A percentile compares a stretch with the other conserved stretches of the same genome.
These are phyloP conservation scores for Nasonia giraulti DNA, from an alignment of 1,140 invertebrate genomes.

Conservation along the genomic window DNA sequence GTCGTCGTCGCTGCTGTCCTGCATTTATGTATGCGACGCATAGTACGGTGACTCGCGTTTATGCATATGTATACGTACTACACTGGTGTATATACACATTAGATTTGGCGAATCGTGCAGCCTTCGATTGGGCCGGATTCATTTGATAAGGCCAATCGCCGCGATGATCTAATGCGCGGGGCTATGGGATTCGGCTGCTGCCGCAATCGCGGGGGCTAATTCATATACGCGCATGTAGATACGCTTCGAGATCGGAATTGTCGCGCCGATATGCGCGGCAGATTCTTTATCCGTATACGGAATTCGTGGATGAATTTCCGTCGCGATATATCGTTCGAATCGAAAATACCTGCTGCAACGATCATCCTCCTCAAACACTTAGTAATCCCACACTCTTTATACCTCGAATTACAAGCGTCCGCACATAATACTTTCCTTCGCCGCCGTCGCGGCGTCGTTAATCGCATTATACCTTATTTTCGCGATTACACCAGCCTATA, in stretches of 20 bases:
- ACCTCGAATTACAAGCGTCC: not conserved
- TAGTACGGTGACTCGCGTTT: not conserved
- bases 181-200: not conserved
- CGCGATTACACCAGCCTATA: not conserved
- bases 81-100: not conserved
- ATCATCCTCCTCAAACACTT: not conserved
- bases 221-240: not conserved
- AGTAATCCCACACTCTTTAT: not conserved
- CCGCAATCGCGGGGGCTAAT: not conserved
- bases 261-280: too few species aligned
- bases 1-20: not conserved
- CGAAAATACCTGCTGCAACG: too few species aligned
- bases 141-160: conserved; percentile 39
- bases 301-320: not conserved
- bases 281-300: too few species aligned
- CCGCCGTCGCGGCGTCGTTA: not conserved
- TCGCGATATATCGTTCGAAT: too few species aligned
- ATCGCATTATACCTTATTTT: not conserved
- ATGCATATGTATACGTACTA: not conserved
- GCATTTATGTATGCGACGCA: not conserved
- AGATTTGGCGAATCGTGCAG: not conserved
- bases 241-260: too few species aligned
- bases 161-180: not conserved
- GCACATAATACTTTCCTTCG: not conserved
- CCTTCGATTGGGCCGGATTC: conserved; percentile 28